Base-by-base conservation (phyloP, 2,797 vertebrate genomes). In the Threskiornis aethiopicus region DNA sequence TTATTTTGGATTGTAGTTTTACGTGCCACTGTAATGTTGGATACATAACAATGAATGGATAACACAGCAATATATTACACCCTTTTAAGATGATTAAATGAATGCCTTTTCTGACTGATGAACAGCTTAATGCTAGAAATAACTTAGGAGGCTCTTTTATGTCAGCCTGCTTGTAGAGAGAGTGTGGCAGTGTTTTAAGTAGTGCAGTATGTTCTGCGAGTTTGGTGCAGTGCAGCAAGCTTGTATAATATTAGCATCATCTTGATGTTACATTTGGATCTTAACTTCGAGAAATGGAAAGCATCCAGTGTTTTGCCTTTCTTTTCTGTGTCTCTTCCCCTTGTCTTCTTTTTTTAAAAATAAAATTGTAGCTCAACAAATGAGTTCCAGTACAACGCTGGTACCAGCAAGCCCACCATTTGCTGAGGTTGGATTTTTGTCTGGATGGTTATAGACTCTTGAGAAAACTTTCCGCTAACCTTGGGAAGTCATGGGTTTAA, bases 191-290 rank as follows among this genome's bases (percentile, higher is more conserved):
- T 96, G 89, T 97, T 98, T 94, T 97, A 97, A 98, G 97, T 98
- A 98, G 97, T 98, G 98, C 98, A 97, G 98, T 98, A 98, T 98
- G 97, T 98, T 98, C 98, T 97, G 98, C 73, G 98, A 98, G 98
- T 99, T 99, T 99, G 99, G 99, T 99, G 99, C 99, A 98, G 97
- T 98, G 98, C 98, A 98, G 98, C 97, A 98, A 92, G 96, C 97
- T 98, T 98, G 98, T 97, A 83, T 98, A 98, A 98, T 98, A 99
- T 99, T 99, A 99, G 98, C 97, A 97, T 97, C 98, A 97, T 96
- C 97, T 96, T 97, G 97, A 96, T 94, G 96, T 97, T 96, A 94
- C 92, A 96, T 97, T 97, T 97, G 97, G 96, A 97, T 98, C 97
- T 93, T 93, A 92, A 97, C 96, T 98, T 96, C 49, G 89, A 98